Conservation (phyloP, 2,888 invertebrate genomes). For the Apomyelois bistriatella region DNA sequence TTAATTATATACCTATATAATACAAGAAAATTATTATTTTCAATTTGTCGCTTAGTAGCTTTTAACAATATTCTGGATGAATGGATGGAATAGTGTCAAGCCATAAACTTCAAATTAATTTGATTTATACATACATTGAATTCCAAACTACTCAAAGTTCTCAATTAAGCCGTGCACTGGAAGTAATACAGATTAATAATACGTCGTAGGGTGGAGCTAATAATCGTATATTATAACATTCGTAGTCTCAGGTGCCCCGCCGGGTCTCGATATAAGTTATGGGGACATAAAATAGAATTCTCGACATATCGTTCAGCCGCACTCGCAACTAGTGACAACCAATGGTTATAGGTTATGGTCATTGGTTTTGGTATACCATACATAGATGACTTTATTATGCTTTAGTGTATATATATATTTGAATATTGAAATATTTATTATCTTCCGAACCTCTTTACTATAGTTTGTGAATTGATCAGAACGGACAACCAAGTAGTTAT, state of each 20-base stretch:
- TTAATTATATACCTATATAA: no score
- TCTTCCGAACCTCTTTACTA: no score
- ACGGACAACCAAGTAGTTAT: no score
- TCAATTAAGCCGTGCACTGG: neutral
- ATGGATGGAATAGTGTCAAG: no score
- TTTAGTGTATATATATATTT: neutral
- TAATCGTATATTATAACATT: slow-evolving; percentile 26
- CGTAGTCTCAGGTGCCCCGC: slow-evolving; percentile 26
- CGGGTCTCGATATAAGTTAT: slow-evolving; percentile 18
- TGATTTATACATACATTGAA: no score
- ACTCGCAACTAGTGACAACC: slow-evolving; percentile 7
- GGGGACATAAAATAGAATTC: slow-evolving; percentile 20
- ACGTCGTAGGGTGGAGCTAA: slow-evolving; percentile 14
- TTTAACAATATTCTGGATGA: no score
- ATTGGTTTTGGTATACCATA: neutral
- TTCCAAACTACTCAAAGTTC: neutral
- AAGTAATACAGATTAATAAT: slow-evolving; percentile 13
- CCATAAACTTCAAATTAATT: no score
- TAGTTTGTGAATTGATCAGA: no score
- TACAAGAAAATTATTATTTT: no score
- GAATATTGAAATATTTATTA: no score
- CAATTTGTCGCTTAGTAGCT: no score
- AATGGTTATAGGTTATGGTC: slow-evolving; percentile 10
- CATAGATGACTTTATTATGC: neutral
- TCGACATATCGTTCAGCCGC: slow-evolving; percentile 7